Conservation (phyloP, 2,888 invertebrate genomes). For the Aporophyla nigra region DNA sequence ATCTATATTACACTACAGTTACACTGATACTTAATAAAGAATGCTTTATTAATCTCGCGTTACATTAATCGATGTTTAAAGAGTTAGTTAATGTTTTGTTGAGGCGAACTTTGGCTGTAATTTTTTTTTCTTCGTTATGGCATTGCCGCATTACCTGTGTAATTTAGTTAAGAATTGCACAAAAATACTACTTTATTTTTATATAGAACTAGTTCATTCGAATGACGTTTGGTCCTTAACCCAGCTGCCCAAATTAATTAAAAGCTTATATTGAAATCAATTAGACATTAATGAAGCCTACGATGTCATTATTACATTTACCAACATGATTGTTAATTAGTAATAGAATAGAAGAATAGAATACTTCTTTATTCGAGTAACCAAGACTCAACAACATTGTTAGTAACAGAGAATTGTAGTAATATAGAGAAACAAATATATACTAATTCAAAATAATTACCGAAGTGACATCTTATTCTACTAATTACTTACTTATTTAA, state of each 20-base stretch:
- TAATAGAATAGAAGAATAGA: too few relatives aligned
- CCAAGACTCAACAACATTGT: too few relatives aligned
- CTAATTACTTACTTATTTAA: neutral
- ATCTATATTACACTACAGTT: conserved; percentile 28
- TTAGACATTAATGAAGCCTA: neutral
- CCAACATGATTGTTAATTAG: too few relatives aligned
- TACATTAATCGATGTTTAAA: conserved; percentile 29
- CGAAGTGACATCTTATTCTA: neutral
- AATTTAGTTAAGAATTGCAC: too few relatives aligned
- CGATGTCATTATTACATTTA: neutral
- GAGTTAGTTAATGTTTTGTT: neutral
- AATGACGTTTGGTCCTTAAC: neutral
- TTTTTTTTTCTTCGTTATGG: neutral
- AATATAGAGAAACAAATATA: neutral
- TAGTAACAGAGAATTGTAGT: too few relatives aligned
- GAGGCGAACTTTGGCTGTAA: too few relatives aligned
- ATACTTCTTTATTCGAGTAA: too few relatives aligned
- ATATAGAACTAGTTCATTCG: neutral
- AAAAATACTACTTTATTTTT: too few relatives aligned
- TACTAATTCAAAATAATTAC: neutral
- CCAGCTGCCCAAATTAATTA: neutral
- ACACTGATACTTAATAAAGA: conserved; percentile 59
- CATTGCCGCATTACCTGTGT: too few relatives aligned
- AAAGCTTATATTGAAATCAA: neutral
- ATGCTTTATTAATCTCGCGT: conserved; percentile 19